Evolutionary conservation across 2,113 vertebrate species (phyloP), one percentile per base, ranked within the genome.

Genomic region (Piprites chloris): DNA sequence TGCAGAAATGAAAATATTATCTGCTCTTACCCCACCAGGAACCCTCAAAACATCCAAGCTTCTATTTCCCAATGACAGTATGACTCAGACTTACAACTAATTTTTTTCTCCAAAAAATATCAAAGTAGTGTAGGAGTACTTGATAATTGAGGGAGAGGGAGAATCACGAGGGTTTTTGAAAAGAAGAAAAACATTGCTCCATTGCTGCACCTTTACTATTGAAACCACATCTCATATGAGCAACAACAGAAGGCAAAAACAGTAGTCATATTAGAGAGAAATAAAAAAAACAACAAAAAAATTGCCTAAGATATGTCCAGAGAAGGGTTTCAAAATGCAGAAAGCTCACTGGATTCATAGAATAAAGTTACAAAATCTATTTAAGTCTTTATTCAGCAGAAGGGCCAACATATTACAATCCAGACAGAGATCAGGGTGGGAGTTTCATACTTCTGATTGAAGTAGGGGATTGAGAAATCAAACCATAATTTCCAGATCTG

Each of bases 91-190:
- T 84, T 93, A 80, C 22, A 89, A 84, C 1, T 46, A 14, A 11
- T 42, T 85, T 87, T 80, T 83, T 85, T 82, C 82, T 62, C 58
- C 22, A 76, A 80, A 83, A 86, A 67, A 69, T 30, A 86, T 50
- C 80, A 28, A 55, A 90, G 67, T 35, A 86, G 33, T 17, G 90
- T 93, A 93, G 94, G 94, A 95, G 90, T 89, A 84, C 52, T 89
- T 77, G 65, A 47, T 85, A 81, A 12, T 56, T 33, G 30, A 87
- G 55, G 26, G 26, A 61, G 42, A 22, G 16, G 11, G 26, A 94
- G 44, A 92, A 90, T 93, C 92, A 97, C 22, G 5, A 92, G 91
- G 61, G 55, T 32, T 73, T 85, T 13, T 88, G 33, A 63, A 88
- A 82, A 74, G 26, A 72, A 89, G 19, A 35, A 90, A 86, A 93